phyloP scores from a whole-genome alignment of 2,113 vertebrate genomes.

The Benitochromis conjunctus region DNA sequence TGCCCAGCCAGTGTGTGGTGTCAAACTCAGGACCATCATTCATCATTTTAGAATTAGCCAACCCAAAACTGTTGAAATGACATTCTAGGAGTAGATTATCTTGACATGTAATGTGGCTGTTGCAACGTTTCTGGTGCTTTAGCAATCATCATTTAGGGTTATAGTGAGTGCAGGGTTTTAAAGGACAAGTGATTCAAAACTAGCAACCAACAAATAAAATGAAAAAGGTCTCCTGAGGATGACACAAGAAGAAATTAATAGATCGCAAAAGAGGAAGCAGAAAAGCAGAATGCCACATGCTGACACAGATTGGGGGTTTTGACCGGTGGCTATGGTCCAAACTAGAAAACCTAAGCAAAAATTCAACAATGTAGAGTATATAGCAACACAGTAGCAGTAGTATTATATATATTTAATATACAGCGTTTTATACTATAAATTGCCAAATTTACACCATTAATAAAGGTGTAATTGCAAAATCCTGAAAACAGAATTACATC shows the following conservation, averaged over 20 bases:
- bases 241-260: background rate
- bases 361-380: background rate
- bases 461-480: background rate
- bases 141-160: slow-evolving; percentile 9
- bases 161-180: background rate
- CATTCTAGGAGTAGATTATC: background rate
- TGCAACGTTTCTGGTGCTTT: background rate
- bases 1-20: background rate
- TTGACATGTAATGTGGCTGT: rapidly evolving
- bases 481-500: background rate
- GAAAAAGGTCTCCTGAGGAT: background rate
- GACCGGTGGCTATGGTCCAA: background rate
- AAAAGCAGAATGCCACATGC: background rate
- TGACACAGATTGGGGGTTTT: background rate
- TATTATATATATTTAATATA: background rate
- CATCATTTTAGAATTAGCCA: background rate
- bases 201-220: background rate
- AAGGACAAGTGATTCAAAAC: background rate
- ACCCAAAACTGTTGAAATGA: background rate
- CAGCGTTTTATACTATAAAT: background rate
- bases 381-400: background rate
- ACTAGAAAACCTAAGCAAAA: background rate
- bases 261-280: background rate
- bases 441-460: background rate
- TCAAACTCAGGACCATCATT: background rate